These are phyloP conservation scores for Scyliorhinus canicula DNA, from an alignment of 2,797 vertebrate genomes.

Conservation along the genomic window DNA sequence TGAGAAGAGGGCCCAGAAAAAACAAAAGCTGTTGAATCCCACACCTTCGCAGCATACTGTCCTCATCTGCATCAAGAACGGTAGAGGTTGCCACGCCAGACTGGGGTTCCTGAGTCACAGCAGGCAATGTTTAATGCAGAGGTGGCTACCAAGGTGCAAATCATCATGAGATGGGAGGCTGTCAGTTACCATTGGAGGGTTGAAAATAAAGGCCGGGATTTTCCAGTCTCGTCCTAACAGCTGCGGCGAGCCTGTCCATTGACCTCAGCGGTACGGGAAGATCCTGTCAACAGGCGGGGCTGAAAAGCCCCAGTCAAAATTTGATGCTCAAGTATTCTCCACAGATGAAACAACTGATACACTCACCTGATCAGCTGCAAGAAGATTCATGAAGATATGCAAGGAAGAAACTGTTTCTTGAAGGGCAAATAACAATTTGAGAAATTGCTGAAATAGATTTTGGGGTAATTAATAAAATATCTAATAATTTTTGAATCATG, in stretches of 20 bases:
- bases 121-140: background rate
- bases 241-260: no score
- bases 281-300: no score
- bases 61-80: background rate
- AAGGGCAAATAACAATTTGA: background rate
- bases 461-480: background rate
- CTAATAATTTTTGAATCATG: background rate
- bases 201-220: background rate
- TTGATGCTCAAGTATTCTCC: background rate
- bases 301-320: background rate
- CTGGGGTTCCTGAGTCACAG: background rate
- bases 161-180: background rate
- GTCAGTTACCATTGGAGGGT: background rate
- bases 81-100: background rate
- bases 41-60: background rate
- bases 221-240: no score
- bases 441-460: background rate
- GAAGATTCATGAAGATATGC: background rate
- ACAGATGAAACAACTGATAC: background rate
- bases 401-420: background rate
- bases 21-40: background rate
- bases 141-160: background rate
- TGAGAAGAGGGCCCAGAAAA: background rate
- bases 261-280: no score
- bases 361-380: background rate